phyloP scores from a whole-genome alignment of 2,888 invertebrate species.

The Panzeria rudis region DNA sequence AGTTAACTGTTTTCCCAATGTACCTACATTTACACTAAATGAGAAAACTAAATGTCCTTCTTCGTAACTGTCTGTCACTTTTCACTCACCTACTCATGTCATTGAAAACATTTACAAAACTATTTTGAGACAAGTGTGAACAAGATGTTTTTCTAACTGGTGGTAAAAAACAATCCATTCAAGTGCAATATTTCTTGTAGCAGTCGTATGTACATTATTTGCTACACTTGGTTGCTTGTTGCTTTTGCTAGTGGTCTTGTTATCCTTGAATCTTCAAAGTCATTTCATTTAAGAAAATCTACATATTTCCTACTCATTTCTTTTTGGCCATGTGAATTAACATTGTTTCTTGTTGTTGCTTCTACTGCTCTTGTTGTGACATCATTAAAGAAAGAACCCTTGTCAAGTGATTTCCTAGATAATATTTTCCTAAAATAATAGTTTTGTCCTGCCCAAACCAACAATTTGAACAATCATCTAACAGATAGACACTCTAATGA shows the following conservation, averaged over 20 bases:
- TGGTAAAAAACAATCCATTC: constrained; percentile 68
- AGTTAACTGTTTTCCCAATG: neutral
- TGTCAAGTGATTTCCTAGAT: constrained; percentile 78
- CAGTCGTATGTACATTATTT: constrained; percentile 21
- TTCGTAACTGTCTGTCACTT: constrained; percentile 46
- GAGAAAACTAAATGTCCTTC: constrained; percentile 30
- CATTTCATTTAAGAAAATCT: constrained; percentile 72
- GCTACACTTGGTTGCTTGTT: constrained; percentile 37
- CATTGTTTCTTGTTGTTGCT: constrained; percentile 57
- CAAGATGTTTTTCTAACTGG: constrained; percentile 81
- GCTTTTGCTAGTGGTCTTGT: constrained; percentile 22
- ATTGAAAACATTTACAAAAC: constrained; percentile 69
- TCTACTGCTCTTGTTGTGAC: constrained; percentile 69
- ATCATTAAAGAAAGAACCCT: constrained; percentile 82
- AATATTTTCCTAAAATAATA: constrained; percentile 72
- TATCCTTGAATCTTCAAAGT: constrained; percentile 76
- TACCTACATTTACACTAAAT: neutral
- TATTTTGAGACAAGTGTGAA: constrained; percentile 80
- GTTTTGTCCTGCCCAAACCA: constrained; percentile 61
- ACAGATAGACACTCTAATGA: constrained; percentile 69
- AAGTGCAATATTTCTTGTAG: constrained; percentile 58
- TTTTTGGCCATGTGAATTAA: constrained; percentile 26
- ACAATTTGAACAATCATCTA: neutral
- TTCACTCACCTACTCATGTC: constrained; percentile 55
- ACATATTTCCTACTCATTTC: constrained; percentile 17